phyloP scores from a whole-genome alignment of 2,797 vertebrate species.

The Acanthis flammea region DNA sequence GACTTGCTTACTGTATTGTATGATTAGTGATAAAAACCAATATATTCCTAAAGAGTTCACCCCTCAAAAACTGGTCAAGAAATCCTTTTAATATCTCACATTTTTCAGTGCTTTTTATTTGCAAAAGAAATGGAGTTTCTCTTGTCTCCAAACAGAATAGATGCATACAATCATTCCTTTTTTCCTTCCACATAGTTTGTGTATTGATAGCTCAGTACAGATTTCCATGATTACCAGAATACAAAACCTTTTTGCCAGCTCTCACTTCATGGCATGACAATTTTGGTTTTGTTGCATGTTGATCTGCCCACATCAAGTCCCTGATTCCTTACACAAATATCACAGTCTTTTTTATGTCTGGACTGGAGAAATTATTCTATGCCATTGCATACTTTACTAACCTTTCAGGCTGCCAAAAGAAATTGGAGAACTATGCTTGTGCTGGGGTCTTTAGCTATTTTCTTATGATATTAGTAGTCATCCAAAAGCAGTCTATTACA shows the following conservation, averaged over 20 bases:
- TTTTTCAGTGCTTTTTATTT: background rate
- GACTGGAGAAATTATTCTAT: background rate
- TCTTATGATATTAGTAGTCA: background rate
- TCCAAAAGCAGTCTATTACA: background rate
- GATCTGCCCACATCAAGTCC: background rate
- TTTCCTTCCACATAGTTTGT: background rate
- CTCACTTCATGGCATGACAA: background rate
- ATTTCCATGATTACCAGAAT: background rate
- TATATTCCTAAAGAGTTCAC: background rate
- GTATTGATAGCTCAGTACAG: background rate
- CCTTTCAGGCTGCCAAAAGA: background rate
- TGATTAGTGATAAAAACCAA: background rate
- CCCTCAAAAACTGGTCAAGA: fast-evolving
- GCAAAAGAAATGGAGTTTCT: background rate
- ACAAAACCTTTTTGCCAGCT: background rate
- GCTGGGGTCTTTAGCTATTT: background rate
- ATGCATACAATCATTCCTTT: background rate
- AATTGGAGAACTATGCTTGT: background rate
- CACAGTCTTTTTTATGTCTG: background rate
- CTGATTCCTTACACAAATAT: background rate
- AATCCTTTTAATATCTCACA: background rate
- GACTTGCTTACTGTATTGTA: background rate
- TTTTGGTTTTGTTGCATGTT: background rate
- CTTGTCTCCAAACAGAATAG: background rate
- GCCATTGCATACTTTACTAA: background rate